Percentiles rank a stretch among this genome's conserved stretches.
phyloP scores from a whole-genome alignment of 2,113 vertebrate genomes.

The Pollachius pollachius region DNA sequence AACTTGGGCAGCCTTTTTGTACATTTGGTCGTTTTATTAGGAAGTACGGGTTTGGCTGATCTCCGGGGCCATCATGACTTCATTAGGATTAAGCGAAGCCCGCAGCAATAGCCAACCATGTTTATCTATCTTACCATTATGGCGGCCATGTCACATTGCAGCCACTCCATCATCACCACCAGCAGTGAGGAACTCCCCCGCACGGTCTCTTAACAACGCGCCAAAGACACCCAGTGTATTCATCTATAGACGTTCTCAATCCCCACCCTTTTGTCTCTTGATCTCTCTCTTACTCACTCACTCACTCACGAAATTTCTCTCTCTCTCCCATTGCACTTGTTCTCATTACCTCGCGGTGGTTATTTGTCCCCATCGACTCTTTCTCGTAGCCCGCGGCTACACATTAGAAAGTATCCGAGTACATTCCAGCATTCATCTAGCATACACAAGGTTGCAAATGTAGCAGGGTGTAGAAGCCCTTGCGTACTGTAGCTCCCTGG shows the following conservation, averaged over 20 bases:
- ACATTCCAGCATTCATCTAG: conserved; percentile 51
- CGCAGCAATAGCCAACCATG: conserved; percentile 40
- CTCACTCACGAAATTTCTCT: neutral
- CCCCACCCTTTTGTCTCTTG: conserved; percentile 14
- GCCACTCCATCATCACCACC: conserved; percentile 28
- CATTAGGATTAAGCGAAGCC: conserved; percentile 59
- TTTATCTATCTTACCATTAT: conserved; percentile 47
- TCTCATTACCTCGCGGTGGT: too few species aligned
- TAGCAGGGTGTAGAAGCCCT: too few species aligned
- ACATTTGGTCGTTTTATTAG: conserved; percentile 33
- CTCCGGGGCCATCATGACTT: conserved; percentile 45
- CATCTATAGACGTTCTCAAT: conserved; percentile 6
- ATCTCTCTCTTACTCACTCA: conserved; percentile 13
- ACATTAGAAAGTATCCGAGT: conserved; percentile 35
- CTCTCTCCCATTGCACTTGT: neutral
- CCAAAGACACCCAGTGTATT: conserved; percentile 33
- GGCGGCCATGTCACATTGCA: conserved; percentile 31
- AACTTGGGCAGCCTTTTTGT: conserved; percentile 12
- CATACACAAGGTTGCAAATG: neutral
- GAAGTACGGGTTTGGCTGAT: conserved; percentile 31
- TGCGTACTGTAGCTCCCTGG: too few species aligned
- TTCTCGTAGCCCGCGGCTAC: conserved; percentile 32
- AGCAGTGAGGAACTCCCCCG: conserved; percentile 34
- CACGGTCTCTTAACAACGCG: conserved; percentile 20
- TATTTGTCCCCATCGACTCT: neutral